A percentile compares a stretch with the other conserved stretches of the same genome.
These are phyloP conservation scores for Mycetomoellerius zeteki DNA, from an alignment of 1,140 invertebrate species.

Conservation along the genomic window DNA sequence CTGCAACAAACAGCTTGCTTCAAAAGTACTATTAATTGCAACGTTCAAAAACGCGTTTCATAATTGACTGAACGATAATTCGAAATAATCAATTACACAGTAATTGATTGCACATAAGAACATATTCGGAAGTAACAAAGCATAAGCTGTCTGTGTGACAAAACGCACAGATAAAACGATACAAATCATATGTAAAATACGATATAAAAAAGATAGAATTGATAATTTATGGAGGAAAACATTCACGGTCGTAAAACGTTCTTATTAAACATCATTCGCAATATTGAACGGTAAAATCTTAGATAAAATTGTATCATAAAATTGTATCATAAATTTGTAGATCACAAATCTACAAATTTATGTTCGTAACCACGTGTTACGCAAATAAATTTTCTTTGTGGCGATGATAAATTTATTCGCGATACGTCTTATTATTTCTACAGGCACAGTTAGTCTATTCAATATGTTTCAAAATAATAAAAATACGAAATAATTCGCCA, in stretches of 20 bases:
- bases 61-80: slow-evolving; percentile 24
- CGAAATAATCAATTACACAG: slow-evolving; percentile 1
- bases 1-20: slow-evolving; percentile 12
- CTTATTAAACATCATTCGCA: slow-evolving; percentile 24
- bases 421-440: neutral
- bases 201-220: neutral
- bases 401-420: slow-evolving; percentile 10
- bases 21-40: slow-evolving; percentile 38
- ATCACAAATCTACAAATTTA: slow-evolving; percentile 17
- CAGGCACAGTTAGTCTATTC: neutral
- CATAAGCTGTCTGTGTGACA: neutral
- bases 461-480: neutral
- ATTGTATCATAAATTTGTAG: too few relatives aligned
- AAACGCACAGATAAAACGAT: neutral
- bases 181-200: neutral
- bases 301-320: too few relatives aligned
- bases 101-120: slow-evolving; percentile 13
- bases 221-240: neutral
- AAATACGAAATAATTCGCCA: slow-evolving; percentile 2
- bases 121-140: neutral
- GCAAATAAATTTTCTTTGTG: slow-evolving; percentile 22
- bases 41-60: neutral
- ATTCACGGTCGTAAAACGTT: neutral
- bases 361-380: neutral
- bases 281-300: slow-evolving; percentile 12